phyloP scores from a whole-genome alignment of 1,140 invertebrate species.

The Drosophila pruinosa region DNA sequence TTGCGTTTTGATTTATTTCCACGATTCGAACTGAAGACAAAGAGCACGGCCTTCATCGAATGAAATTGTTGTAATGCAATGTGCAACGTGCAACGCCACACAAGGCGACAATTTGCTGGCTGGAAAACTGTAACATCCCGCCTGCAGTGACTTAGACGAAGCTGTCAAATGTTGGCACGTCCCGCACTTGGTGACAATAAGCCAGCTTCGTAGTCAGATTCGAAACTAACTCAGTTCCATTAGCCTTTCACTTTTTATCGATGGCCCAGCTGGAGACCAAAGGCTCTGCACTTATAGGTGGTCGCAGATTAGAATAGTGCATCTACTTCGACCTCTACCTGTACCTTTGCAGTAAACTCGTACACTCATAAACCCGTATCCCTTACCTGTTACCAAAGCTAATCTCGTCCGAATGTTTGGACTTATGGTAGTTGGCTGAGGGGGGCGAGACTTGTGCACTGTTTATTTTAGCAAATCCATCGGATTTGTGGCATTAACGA shows the following conservation, averaged over 20 bases:
- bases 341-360: too few relatives aligned
- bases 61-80: conserved; percentile 25
- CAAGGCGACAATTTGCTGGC: conserved; percentile 36
- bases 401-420: conserved; percentile 50
- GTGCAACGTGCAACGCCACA: conserved; percentile 44
- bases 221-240: conserved; percentile 9
- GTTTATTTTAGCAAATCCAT: conserved; percentile 55
- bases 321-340: neutral
- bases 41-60: conserved; percentile 15
- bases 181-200: conserved; percentile 41
- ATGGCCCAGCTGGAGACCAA: conserved; percentile 33
- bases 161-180: conserved; percentile 52
- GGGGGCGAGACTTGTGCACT: conserved; percentile 37
- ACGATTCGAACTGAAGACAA: conserved; percentile 9
- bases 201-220: neutral
- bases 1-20: conserved; percentile 54
- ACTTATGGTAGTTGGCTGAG: conserved; percentile 20
- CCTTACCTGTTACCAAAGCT: conserved; percentile 42
- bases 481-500: conserved; percentile 54
- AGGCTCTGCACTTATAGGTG: conserved; percentile 25
- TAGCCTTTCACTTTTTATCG: conserved; percentile 58
- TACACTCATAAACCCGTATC: too few relatives aligned
- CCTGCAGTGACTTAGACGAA: conserved; percentile 34
- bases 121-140: conserved; percentile 28
- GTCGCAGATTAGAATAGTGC: conserved; percentile 24